Conservation (phyloP, 37 sponge, comb jelly and placozoan species). For the Bolinopsis microptera region DNA sequence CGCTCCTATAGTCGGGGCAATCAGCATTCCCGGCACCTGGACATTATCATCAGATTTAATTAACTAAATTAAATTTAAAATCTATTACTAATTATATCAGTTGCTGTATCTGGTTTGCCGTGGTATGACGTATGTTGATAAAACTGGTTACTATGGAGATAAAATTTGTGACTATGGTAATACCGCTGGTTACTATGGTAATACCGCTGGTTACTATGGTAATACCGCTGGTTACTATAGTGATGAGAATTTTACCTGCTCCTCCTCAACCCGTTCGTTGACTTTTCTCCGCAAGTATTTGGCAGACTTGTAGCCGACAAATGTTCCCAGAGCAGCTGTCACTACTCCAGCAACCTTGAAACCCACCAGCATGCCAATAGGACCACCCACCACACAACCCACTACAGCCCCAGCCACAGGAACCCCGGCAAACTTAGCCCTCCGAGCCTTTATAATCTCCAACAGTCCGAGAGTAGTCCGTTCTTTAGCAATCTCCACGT, state of each 20-base stretch:
- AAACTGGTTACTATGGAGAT: too few relatives aligned
- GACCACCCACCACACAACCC: conserved; percentile 29
- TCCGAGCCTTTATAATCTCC: conserved; percentile 32
- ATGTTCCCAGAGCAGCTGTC: conserved; percentile 1
- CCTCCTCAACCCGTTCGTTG: neutral
- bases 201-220: too few relatives aligned
- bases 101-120: too few relatives aligned
- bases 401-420: conserved; percentile 56
- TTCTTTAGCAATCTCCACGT: conserved; percentile 21
- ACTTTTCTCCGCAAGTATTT: neutral
- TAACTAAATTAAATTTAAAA: too few relatives aligned
- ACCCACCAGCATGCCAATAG: conserved; percentile 32
- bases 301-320: conserved; percentile 27
- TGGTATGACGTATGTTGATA: too few relatives aligned
- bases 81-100: too few relatives aligned
- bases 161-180: too few relatives aligned
- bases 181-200: too few relatives aligned
- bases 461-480: neutral
- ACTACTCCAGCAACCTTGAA: conserved; percentile 47
- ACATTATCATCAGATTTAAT: too few relatives aligned
- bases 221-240: too few relatives aligned
- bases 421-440: neutral
- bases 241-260: too few relatives aligned
- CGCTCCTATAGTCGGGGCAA: conserved; percentile 14
- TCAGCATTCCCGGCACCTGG: neutral